Percentiles rank a stretch among this genome's conserved stretches.
phyloP scores from a whole-genome alignment of 2,888 invertebrate genomes.

The Caenorhabditis macrosperma region DNA sequence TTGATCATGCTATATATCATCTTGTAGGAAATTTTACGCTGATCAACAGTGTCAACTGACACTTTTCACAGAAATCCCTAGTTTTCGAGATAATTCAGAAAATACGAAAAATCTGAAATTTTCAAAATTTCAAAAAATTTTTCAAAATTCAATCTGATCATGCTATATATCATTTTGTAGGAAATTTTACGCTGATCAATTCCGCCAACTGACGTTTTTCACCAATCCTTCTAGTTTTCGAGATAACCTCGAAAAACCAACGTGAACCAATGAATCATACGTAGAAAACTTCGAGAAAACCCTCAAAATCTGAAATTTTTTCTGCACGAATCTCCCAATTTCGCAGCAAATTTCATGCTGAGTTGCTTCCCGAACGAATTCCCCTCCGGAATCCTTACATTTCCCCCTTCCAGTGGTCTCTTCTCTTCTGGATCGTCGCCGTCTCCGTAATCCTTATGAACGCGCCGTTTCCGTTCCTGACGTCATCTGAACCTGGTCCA shows the following conservation, averaged over 20 bases:
- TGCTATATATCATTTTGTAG: not conserved
- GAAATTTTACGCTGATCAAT: not conserved
- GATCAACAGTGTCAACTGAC: not conserved
- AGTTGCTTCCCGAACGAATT: no score
- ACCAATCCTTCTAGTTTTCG: not conserved
- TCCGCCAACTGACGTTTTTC: not conserved
- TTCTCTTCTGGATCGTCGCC: slow-evolving; percentile 16
- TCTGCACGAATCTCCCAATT: no score
- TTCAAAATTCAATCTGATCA: no score
- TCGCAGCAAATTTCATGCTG: no score
- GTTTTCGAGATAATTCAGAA: not conserved
- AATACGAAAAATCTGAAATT: no score
- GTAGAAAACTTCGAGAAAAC: not conserved
- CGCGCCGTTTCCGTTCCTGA: slow-evolving; percentile 35
- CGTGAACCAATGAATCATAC: no score
- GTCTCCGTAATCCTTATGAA: slow-evolving; percentile 14
- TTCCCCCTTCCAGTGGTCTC: slow-evolving; percentile 41
- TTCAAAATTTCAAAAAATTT: no score
- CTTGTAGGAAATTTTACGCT: no score
- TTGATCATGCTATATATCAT: no score
- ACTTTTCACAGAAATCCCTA: not conserved
- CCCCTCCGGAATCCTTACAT: no score
- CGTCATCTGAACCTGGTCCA: slow-evolving; percentile 27
- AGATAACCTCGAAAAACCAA: slow-evolving; percentile 9
- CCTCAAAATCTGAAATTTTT: not conserved